Conservation (phyloP, 2,888 invertebrate genomes). For the Falcaria lacertinaria region DNA sequence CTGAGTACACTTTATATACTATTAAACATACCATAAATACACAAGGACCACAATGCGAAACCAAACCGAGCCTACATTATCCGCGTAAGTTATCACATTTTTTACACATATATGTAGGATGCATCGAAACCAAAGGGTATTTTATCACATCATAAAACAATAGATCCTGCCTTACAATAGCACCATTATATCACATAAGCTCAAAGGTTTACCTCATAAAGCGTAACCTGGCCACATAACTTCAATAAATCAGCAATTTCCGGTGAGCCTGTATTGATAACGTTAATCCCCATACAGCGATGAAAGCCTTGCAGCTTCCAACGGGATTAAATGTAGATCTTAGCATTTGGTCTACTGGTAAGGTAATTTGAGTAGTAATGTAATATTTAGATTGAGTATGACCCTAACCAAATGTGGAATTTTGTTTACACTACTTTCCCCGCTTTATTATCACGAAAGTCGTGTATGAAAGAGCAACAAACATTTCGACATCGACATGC, state of each 20-base stretch:
- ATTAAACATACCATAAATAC: too few species aligned
- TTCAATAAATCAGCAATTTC: not conserved
- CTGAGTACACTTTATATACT: too few species aligned
- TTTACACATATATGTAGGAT: too few species aligned
- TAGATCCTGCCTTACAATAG: not conserved
- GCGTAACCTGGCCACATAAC: not conserved
- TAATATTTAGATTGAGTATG: not conserved
- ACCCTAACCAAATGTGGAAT: not conserved
- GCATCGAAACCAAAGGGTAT: not conserved
- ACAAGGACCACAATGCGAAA: too few species aligned
- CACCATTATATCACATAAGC: not conserved
- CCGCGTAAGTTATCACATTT: too few species aligned
- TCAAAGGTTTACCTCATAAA: not conserved
- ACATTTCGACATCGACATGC: not conserved
- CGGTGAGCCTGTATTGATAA: not conserved
- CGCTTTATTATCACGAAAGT: not conserved
- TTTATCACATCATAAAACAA: not conserved
- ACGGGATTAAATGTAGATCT: too few species aligned
- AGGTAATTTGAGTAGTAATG: too few species aligned
- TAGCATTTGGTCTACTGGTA: too few species aligned
- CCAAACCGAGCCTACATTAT: too few species aligned
- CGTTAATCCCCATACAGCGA: not conserved
- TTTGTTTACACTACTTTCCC: not conserved
- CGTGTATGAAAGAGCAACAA: not conserved
- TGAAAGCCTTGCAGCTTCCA: not conserved